These are phyloP conservation scores for Amazona guildingii DNA, from an alignment of 2,113 vertebrate genomes.

Conservation along the genomic window DNA sequence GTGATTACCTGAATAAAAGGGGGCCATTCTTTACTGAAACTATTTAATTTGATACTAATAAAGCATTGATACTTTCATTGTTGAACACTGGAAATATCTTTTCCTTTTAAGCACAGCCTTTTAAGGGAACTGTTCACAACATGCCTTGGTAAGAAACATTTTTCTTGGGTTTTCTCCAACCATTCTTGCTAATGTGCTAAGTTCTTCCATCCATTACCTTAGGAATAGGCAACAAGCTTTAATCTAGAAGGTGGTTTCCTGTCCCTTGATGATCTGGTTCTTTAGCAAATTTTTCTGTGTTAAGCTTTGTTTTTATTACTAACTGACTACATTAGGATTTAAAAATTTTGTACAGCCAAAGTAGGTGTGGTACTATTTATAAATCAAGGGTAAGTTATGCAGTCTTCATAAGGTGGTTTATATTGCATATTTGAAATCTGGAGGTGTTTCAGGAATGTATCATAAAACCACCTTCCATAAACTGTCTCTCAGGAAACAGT, in stretches of 20 bases:
- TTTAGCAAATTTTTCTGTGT: slow-evolving; percentile 23
- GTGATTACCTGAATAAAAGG: not conserved
- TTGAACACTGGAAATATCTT: not conserved
- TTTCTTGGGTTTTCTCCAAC: slow-evolving; percentile 39
- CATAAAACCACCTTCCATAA: slow-evolving; percentile 80
- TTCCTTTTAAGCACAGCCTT: not conserved
- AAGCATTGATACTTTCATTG: not conserved
- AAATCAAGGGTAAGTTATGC: slow-evolving; percentile 67
- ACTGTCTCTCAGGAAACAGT: slow-evolving; percentile 75
- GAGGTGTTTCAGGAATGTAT: slow-evolving; percentile 82
- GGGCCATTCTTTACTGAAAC: not conserved
- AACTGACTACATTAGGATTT: slow-evolving; percentile 41
- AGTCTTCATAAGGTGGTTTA: slow-evolving; percentile 77
- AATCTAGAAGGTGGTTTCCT: slow-evolving; percentile 60
- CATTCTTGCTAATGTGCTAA: slow-evolving; percentile 18
- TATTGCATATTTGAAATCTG: slow-evolving; percentile 79
- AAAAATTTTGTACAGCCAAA: slow-evolving; percentile 39
- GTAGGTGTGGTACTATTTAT: slow-evolving; percentile 72
- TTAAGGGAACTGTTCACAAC: not conserved
- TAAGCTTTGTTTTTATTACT: slow-evolving; percentile 44
- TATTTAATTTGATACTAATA: not conserved
- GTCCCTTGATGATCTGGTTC: not conserved
- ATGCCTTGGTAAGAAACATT: not conserved
- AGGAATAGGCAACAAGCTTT: slow-evolving; percentile 25
- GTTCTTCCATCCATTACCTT: slow-evolving; percentile 40